A percentile compares a stretch with the other conserved stretches of the same genome.
Conservation (phyloP, 2,888 invertebrate species). For the Pollenia amentaria region DNA sequence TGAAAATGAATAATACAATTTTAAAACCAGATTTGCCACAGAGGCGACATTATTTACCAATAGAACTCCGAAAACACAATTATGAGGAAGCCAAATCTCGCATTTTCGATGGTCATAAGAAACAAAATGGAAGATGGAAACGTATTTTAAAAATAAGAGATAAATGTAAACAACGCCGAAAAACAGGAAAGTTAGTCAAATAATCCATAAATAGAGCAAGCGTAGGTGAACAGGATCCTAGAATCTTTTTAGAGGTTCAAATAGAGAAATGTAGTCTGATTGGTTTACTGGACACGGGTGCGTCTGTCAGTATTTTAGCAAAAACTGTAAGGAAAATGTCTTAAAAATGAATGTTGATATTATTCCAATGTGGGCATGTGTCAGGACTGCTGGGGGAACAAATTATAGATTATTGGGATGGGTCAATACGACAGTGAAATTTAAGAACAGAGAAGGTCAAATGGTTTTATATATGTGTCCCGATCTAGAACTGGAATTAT, state of each 20-base stretch:
- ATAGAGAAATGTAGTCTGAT: background rate
- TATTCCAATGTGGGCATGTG: background rate
- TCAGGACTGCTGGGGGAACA: background rate
- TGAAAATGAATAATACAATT: background rate
- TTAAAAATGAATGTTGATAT: background rate
- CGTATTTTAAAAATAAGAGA: background rate
- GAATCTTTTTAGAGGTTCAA: background rate
- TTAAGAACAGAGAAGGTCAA: background rate
- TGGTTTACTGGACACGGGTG: background rate
- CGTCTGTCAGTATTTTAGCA: constrained; percentile 3
- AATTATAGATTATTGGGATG: background rate
- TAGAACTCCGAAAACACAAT: background rate
- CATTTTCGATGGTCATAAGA: background rate
- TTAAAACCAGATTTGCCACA: background rate
- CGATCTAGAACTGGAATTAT: background rate
- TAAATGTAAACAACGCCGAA: background rate
- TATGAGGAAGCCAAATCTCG: background rate
- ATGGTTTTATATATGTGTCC: constrained; percentile 11
- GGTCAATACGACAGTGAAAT: background rate
- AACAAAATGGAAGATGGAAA: background rate
- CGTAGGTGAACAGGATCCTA: background rate
- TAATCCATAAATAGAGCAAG: background rate
- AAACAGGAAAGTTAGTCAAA: background rate
- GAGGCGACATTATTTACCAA: background rate
- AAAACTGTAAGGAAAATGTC: background rate